Evolutionary conservation across 2,113 vertebrate species (phyloP), one percentile per base, ranked within the genome.

Genomic region (Pedetes capensis): DNA sequence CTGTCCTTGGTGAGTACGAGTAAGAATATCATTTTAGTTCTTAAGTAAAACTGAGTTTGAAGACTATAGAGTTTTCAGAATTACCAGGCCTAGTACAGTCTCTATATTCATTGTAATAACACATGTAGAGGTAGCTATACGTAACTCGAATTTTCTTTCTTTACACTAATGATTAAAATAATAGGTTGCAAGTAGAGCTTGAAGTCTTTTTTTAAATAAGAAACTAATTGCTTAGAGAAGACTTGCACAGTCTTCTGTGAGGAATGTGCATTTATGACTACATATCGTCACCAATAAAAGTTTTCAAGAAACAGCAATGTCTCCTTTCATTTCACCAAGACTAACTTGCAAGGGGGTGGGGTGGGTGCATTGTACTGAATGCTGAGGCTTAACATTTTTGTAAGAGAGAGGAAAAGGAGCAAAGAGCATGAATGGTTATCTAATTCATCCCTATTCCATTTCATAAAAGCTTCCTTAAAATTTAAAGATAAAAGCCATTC

Each of bases 231-330:
- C 88, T 83, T 91, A 51, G 64, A 93, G 72, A 85, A 87, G 79
- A 86, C 39, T 51, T 92, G 63, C 51, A 42, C 6, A 59, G 44
- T 68, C 84, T 61, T n/a, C n/a, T 49, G 63, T 81, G 53, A 96
- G 76, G 72, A 84, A 82, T 93, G 55, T 76, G 72, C 74, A 53
- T 83, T 90, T 91, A 89, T 79, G 90, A 53, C 20, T 90, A 53
- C 72, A 68, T 72, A 71, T 37, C 76, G 71, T 72, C 89, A 92
- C 27, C 75, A 87, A 97, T 97, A 96, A 96, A 97, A 87, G 25
- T 71, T 90, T 55, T 74, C 80, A 87, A 81, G 94, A 92, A 69
- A 75, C 17, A 69, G 59, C 78, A 76, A 5, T 11, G 18, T 71
- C 37, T 96, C 66, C 39, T 94, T 37, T 66, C 42, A 61, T 89